Evolutionary conservation across 1,140 invertebrate species (phyloP), one percentile per base, ranked within the genome.

Genomic region (Sminthurinus signatus): DNA sequence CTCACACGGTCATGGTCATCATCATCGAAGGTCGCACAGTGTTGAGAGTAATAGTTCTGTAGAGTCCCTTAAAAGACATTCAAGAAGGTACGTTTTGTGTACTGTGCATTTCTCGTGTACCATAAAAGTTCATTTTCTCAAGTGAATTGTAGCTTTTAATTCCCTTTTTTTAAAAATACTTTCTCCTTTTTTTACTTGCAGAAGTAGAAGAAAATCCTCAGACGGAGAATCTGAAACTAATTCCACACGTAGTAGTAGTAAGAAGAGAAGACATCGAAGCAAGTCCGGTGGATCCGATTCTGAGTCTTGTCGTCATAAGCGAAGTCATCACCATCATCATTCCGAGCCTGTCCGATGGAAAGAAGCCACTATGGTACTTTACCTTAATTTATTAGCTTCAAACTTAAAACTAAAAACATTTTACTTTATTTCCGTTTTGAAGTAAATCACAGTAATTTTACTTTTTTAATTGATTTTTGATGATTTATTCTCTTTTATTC

Each of bases 171-270:
- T 39, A 17, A 39, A 10, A 17, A 8, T 39, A 10, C 17, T 39
- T 39, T 17, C 17, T 39, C 36, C 8, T 39, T 39, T 39, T 17
- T 79, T 81, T 72, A 87, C 86, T 69, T 86, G 88, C 74, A 86
- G 87, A 60, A 86, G 87, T 51, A 88, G 88, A 75, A 80, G 87
- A 61, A 81, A 86, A 68, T 83, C 84, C 64, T 93, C 90, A 1
- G 91, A 93, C 75, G 91, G 89, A 66, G 91, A 93, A 75, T 93
- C 89, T 73, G 89, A 93, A 76, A 77, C 91, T 51, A 83, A 88
- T 58, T 84, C 87, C 21, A 92, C 89, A 2, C 85, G 85, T 23
- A 81, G 87, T 29, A 59, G 81, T 12, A 85, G 87, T 62, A 87
- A 88, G 71, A 80, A 86, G 1, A 78, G 84, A 28, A 76, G 84